These are phyloP conservation scores for Noctua fimbriata DNA, from an alignment of 2,888 invertebrate genomes.

Conservation along the genomic window DNA sequence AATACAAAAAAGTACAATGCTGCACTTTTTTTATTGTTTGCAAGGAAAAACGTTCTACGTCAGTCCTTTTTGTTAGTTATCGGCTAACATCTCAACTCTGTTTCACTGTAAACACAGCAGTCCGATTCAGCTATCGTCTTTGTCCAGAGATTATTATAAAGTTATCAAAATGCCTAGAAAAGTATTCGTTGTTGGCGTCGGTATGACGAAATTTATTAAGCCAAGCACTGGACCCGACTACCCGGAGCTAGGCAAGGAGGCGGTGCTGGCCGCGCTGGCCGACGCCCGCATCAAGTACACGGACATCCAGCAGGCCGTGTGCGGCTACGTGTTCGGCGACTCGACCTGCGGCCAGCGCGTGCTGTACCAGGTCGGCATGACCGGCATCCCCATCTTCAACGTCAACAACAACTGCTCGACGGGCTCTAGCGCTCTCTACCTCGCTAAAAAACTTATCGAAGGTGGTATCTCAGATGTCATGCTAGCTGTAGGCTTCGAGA, in stretches of 20 bases:
- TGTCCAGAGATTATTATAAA: conserved; percentile 84
- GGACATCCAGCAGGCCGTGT: conserved; percentile 96
- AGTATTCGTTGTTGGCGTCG: conserved; percentile 98
- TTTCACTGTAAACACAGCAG: conserved; percentile 67
- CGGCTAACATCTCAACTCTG: conserved; percentile 54
- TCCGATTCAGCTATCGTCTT: conserved; percentile 76
- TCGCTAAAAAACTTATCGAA: conserved; percentile 97
- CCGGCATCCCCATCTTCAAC: conserved; percentile 99
- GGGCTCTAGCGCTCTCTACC: conserved; percentile 97
- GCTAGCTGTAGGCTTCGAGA: conserved; percentile 98
- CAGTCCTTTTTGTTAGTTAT: conserved; percentile 37
- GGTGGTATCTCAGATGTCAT: conserved; percentile 96
- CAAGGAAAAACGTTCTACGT: conserved; percentile 22
- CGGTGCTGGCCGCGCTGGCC: conserved; percentile 95
- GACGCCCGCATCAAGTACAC: conserved; percentile 95
- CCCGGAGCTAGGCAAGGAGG: conserved; percentile 98
- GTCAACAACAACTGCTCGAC: conserved; percentile 99
- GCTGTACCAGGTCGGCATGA: conserved; percentile 98
- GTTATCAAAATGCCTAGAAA: conserved; percentile 86
- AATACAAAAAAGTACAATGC: not conserved
- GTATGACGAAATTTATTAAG: conserved; percentile 99
- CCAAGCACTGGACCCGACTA: conserved; percentile 97
- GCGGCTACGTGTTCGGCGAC: conserved; percentile 98
- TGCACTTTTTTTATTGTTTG: not conserved
- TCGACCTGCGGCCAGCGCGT: conserved; percentile 98